Base-by-base conservation (phyloP, 1,140 invertebrate genomes). In the Heliothis subflexa region DNA sequence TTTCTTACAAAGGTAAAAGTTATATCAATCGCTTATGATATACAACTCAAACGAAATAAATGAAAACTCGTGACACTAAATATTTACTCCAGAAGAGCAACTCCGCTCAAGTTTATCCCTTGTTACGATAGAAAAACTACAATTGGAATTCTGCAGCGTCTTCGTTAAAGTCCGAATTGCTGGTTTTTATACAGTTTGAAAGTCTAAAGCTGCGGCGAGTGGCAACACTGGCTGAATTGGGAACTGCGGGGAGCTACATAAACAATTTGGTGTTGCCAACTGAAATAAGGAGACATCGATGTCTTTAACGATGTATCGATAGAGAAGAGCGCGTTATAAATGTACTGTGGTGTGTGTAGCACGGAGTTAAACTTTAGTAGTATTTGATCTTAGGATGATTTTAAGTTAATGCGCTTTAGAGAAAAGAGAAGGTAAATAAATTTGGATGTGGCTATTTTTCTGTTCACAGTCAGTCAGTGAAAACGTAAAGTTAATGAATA, bases 101-200 rank as follows among this genome's bases (percentile, higher is more conserved):
- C 40, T 74, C 55, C 54, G 40, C 71, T 47, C 55, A 74, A 74
- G 54, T 74, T 14, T 49, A 16, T 28, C n/a, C 54, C 71, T 74
- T 59, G 71, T 74, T 61, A 74, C 14, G 25, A 12, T 16, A 1
- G 10, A 16, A 49, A 7, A 54, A 55, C 71, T 74, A 10, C 40
- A 74, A 76, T 80, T 80, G 66, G 66, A 80, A 80, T 80, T 77
- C 79, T 57, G 49, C 68, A 70, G 66, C 70, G 45, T 80, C 79
- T 80, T 75, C 72, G 62, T 77, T 77, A 77, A 80, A 80, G 47
- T 77, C 72, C 45, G 59, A 72, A 71, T 72, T 64, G 74, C 73
- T 57, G 59, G 62, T 80, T 80, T 72, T 74, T 61, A 59, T 74
- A 57, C 71, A 55, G 33, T 18, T 61, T 74, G 55, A 61, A 74